phyloP scores from a whole-genome alignment of 1,140 invertebrate species.

The Kradibia gibbosae region DNA sequence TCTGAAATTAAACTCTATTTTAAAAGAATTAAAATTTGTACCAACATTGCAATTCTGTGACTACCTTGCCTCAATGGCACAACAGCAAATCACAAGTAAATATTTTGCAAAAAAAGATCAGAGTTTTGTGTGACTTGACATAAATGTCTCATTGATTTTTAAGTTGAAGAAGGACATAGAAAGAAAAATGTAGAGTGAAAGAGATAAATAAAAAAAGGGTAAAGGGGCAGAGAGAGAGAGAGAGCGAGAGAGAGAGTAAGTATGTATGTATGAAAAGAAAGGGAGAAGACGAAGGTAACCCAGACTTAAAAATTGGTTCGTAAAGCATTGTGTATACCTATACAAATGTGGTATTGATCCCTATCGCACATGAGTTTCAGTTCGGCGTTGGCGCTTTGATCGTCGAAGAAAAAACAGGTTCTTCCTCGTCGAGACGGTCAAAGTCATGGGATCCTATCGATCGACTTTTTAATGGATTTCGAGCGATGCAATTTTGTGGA shows the following conservation, averaged over 20 bases:
- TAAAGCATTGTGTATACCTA: slow-evolving; percentile 2
- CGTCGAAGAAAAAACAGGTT: slow-evolving; percentile 19
- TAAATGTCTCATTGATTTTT: not conserved
- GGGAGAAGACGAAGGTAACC: not conserved
- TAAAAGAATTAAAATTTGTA: not conserved
- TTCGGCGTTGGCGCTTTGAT: slow-evolving; percentile 17
- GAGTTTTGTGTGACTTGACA: slow-evolving; percentile 13
- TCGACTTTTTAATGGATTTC: slow-evolving; percentile 46
- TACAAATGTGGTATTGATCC: slow-evolving; percentile 3
- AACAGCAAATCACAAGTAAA: not conserved
- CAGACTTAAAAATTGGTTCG: slow-evolving; percentile 18
- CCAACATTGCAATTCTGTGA: not conserved
- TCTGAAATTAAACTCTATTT: too few species aligned
- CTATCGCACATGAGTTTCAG: slow-evolving; percentile 1
- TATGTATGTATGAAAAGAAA: not conserved
- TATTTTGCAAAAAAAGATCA: not conserved
- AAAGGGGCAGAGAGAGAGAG: not conserved
- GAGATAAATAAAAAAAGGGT: not conserved
- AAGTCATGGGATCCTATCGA: slow-evolving; percentile 30
- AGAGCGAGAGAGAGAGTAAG: not conserved
- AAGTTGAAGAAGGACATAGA: not conserved
- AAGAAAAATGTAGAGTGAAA: not conserved
- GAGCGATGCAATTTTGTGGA: slow-evolving; percentile 44
- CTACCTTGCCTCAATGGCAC: not conserved
- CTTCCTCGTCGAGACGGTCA: slow-evolving; percentile 14